Percentiles rank a stretch among this genome's conserved stretches.
Conservation (phyloP, 2,113 vertebrate genomes). For the Mormyrus iriodes region DNA sequence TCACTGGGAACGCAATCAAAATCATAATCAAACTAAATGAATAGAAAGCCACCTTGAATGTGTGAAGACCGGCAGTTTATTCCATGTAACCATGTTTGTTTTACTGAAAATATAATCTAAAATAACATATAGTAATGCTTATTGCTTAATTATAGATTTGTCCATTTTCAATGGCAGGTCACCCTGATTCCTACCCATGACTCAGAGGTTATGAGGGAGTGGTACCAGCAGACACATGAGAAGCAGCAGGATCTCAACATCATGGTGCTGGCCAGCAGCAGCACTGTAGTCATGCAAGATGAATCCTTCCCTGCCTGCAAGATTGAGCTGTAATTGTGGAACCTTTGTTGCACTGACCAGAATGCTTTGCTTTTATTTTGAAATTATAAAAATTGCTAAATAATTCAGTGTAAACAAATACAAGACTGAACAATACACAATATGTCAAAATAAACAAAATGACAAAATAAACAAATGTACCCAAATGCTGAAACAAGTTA, state of each 20-base stretch:
- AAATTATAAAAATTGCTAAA: conserved; percentile 17
- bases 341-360: conserved; percentile 40
- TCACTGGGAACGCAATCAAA: not conserved
- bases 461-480: conserved; percentile 22
- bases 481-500: conserved; percentile 62
- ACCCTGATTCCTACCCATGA: conserved; percentile 96
- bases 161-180: conserved; percentile 61
- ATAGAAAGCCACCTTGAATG: not conserved
- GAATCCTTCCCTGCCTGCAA: conserved; percentile 98
- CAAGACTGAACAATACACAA: conserved; percentile 30
- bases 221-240: conserved; percentile 97
- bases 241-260: conserved; percentile 95
- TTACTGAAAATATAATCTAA: not conserved
- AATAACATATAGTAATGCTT: not conserved
- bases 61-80: not conserved
- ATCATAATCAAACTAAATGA: not conserved
- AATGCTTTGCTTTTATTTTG: conserved; percentile 21
- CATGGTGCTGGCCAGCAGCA: conserved; percentile 97
- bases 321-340: conserved; percentile 82
- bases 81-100: not conserved
- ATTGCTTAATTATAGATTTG: no score
- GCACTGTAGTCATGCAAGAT: conserved; percentile 99
- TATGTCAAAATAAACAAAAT: no score
- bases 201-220: conserved; percentile 94
- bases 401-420: not conserved